Conservation (phyloP, 2,113 vertebrate genomes). For the Oncorhynchus clarkii region DNA sequence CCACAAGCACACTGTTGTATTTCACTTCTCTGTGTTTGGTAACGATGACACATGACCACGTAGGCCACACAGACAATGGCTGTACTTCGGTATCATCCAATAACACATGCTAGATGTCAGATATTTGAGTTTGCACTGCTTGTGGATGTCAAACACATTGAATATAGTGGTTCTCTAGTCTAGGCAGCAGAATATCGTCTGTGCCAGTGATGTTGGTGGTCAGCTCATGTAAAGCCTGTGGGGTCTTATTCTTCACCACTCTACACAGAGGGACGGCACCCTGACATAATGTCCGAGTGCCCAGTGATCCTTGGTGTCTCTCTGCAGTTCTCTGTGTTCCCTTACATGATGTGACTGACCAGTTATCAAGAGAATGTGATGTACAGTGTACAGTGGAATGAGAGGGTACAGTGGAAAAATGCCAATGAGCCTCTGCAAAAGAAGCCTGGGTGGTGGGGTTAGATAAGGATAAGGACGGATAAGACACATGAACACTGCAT, state of each 20-base stretch:
- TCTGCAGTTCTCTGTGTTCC: not conserved
- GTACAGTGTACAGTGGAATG: conserved; percentile 1
- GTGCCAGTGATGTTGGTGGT: not conserved
- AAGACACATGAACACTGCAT: no score
- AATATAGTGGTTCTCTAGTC: not conserved
- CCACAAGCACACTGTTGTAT: conserved; percentile 15
- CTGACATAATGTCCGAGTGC: not conserved
- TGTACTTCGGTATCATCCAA: not conserved
- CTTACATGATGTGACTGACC: not conserved
- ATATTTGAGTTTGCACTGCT: not conserved
- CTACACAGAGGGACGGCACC: not conserved
- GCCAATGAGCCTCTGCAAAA: conserved; percentile 18
- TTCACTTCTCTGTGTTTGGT: conserved; percentile 14
- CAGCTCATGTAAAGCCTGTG: not conserved
- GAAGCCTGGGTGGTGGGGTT: not conserved
- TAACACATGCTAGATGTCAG: not conserved
- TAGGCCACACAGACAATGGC: conserved; percentile 1
- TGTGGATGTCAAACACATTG: not conserved
- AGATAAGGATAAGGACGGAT: no score
- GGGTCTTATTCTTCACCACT: not conserved
- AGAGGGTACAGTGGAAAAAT: conserved; percentile 19
- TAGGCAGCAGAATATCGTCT: not conserved
- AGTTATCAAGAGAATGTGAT: conserved; percentile 13
- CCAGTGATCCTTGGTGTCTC: not conserved
- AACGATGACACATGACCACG: conserved; percentile 18